Evolutionary conservation across 2,113 vertebrate species (phyloP).

Genomic region (Stomatorhinus ivindoensis): DNA sequence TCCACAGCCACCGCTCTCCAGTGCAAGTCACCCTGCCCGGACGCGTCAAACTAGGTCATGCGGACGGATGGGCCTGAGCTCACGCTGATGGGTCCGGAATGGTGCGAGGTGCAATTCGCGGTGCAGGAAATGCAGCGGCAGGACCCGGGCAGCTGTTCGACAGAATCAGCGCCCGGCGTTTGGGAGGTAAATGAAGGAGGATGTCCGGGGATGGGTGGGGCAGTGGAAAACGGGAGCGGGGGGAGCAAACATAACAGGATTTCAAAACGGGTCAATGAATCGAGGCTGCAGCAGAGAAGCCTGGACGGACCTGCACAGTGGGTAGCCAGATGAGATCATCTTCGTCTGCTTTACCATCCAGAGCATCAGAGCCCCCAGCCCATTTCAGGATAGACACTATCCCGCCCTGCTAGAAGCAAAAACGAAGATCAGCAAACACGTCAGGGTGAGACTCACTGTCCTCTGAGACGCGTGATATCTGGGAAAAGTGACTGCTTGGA

Average conservation of each 20-base stretch:
- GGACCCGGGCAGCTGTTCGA: background rate
- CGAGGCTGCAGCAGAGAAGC: background rate
- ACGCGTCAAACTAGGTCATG: slow-evolving; percentile 51
- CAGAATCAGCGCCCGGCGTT: background rate
- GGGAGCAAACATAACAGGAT: background rate
- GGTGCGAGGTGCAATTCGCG: background rate
- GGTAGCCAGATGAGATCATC: background rate
- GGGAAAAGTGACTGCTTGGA: background rate
- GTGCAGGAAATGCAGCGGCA: background rate
- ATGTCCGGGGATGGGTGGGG: background rate
- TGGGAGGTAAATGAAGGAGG: background rate
- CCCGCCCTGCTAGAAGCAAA: background rate
- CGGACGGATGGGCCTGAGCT: slow-evolving; percentile 23
- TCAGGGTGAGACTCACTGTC: background rate
- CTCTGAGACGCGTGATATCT: background rate
- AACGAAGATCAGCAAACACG: background rate
- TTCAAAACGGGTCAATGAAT: slow-evolving; percentile 3
- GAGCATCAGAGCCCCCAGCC: background rate
- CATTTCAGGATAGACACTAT: background rate
- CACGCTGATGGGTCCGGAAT: background rate
- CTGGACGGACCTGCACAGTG: background rate
- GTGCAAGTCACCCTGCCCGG: background rate
- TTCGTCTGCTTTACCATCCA: background rate
- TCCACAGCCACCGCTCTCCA: background rate
- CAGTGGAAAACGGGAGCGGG: background rate